Percentiles rank a stretch among this genome's conserved stretches.
Evolutionary conservation across 1,140 invertebrate species (phyloP).

Genomic region (Zophobas atratus): DNA sequence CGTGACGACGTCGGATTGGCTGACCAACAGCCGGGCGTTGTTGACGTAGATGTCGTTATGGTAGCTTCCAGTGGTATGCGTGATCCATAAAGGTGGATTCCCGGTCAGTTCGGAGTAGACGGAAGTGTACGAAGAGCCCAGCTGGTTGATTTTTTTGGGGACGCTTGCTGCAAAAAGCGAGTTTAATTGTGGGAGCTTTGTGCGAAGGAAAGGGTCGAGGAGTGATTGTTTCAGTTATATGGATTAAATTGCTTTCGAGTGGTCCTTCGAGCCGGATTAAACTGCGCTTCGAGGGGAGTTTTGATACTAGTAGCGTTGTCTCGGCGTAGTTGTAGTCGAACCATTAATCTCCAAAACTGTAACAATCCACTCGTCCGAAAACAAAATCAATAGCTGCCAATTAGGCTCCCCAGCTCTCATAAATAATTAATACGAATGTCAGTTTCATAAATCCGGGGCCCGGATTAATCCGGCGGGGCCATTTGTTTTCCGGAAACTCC

Average conservation of each 20-base stretch:
- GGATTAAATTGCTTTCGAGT: background rate
- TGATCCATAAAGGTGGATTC: slow-evolving; percentile 87
- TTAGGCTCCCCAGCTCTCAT: background rate
- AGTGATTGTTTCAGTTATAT: background rate
- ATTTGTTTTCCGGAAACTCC: background rate
- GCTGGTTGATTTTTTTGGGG: slow-evolving; percentile 78
- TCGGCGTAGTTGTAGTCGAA: too few relatives aligned
- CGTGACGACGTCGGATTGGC: slow-evolving; percentile 79
- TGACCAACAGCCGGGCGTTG: slow-evolving; percentile 81
- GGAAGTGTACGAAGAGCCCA: slow-evolving; percentile 71
- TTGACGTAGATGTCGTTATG: slow-evolving; percentile 85
- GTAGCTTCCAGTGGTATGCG: slow-evolving; percentile 72
- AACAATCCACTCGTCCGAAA: background rate
- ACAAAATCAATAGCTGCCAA: slow-evolving; percentile 1
- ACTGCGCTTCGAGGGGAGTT: too few relatives aligned
- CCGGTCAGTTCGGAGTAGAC: slow-evolving; percentile 83
- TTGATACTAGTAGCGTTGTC: too few relatives aligned
- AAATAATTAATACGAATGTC: slow-evolving; percentile 9
- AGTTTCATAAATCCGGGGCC: background rate
- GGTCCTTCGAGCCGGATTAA: too few relatives aligned
- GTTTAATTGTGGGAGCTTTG: background rate
- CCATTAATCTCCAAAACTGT: background rate
- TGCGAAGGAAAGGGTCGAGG: background rate
- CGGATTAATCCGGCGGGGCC: background rate
- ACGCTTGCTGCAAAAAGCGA: slow-evolving; percentile 76